These are phyloP conservation scores for Myotis findleyi DNA, from an alignment of 2,797 vertebrate genomes.

Conservation along the genomic window DNA sequence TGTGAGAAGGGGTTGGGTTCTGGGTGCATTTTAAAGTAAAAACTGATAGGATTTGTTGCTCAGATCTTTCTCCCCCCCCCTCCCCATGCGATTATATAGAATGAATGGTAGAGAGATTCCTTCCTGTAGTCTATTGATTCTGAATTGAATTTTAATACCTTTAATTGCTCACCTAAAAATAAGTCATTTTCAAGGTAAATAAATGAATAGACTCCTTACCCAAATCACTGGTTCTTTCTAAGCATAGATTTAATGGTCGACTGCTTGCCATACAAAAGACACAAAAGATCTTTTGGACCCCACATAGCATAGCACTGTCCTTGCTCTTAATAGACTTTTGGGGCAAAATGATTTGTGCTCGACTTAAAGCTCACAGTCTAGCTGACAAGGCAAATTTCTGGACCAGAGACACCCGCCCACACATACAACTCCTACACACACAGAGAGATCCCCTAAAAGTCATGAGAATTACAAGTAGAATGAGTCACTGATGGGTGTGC, in stretches of 20 bases:
- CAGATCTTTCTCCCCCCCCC: not conserved
- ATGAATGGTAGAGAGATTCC: conserved; percentile 5
- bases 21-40: conserved; percentile 51
- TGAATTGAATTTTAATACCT: conserved; percentile 49
- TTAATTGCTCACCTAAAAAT: conserved; percentile 42
- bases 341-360: not conserved
- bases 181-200: conserved; percentile 54
- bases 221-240: conserved; percentile 45
- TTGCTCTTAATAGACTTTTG: conserved; percentile 11
- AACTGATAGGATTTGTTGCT: conserved; percentile 45
- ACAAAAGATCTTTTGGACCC: not conserved
- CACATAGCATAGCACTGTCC: not conserved
- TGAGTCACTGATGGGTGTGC: conserved; percentile 30
- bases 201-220: conserved; percentile 1
- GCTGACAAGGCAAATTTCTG: not conserved
- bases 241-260: conserved; percentile 16
- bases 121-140: conserved; percentile 21
- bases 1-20: conserved; percentile 23
- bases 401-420: not conserved
- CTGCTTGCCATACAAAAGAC: not conserved
- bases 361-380: conserved; percentile 13
- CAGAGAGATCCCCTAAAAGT: conserved; percentile 8
- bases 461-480: conserved; percentile 17
- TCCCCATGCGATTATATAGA: conserved; percentile 15
- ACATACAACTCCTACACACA: no score